Percentiles rank a stretch among this genome's conserved stretches.
Conservation (phyloP, 2,113 vertebrate genomes). For the Ailuropoda melanoleuca region DNA sequence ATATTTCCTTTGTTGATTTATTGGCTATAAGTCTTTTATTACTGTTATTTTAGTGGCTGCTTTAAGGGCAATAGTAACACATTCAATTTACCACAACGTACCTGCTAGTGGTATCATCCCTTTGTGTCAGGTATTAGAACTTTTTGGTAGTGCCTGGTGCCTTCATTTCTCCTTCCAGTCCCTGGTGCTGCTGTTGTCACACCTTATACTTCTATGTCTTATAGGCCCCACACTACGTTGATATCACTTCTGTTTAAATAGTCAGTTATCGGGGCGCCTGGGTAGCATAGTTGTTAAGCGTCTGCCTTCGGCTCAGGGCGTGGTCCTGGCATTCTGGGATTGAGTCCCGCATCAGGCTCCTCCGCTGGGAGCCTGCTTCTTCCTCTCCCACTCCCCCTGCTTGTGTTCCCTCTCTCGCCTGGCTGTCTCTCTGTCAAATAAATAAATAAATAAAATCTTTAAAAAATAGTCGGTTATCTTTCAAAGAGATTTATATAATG, state of each 20-base stretch:
- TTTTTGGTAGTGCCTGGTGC: rapidly evolving
- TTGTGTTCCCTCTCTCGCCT: no score
- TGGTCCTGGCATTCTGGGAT: no score
- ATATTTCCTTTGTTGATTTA: background rate
- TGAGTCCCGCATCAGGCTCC: no score
- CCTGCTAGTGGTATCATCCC: background rate
- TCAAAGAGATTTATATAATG: background rate
- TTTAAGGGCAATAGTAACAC: background rate
- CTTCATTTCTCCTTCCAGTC: no score
- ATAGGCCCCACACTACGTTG: no score
- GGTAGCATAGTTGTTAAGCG: no score
- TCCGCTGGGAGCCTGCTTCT: no score
- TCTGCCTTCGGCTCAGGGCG: no score
- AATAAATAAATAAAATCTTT: no score
- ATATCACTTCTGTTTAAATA: background rate
- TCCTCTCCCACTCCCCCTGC: no score
- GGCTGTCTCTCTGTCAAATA: no score
- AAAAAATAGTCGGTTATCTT: background rate
- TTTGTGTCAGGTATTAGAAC: no score
- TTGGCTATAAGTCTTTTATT: background rate
- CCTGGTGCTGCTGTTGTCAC: background rate
- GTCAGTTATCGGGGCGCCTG: background rate
- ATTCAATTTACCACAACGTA: background rate
- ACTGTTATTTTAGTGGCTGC: background rate
- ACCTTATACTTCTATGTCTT: background rate